These are phyloP conservation scores for Peromyscus attwateri DNA, from an alignment of 2,797 vertebrate species.

Conservation along the genomic window DNA sequence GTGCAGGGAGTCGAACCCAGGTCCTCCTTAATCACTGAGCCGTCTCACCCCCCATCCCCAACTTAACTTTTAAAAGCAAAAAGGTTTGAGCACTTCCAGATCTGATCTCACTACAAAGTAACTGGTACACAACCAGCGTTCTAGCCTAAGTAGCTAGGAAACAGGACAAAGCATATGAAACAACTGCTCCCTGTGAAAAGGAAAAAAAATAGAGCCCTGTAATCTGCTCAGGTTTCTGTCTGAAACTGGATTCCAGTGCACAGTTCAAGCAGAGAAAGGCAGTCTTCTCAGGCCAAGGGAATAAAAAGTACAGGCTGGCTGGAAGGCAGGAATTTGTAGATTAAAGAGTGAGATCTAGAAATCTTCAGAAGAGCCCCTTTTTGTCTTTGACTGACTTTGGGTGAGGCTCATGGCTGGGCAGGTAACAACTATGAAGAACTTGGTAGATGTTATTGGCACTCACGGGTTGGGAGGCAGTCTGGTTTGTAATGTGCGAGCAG, in stretches of 20 bases:
- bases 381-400: not conserved
- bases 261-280: not conserved
- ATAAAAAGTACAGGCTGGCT: not conserved
- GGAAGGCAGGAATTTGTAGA: not conserved
- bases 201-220: not conserved
- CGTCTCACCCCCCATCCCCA: not conserved
- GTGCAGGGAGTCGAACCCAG: not conserved
- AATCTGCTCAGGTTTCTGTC: not conserved
- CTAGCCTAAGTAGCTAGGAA: not conserved
- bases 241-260: constrained; percentile 49
- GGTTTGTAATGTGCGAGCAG: not conserved
- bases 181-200: not conserved
- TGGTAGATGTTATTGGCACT: not conserved
- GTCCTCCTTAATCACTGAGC: not conserved
- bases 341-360: not conserved
- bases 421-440: not conserved
- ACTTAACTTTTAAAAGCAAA: not conserved
- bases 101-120: not conserved
- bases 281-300: not conserved
- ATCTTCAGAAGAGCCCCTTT: not conserved
- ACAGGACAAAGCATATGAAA: not conserved
- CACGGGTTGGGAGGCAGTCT: not conserved
- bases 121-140: not conserved
- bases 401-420: not conserved
- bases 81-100: not conserved